Evolutionary conservation across 2,113 vertebrate species (phyloP).

Genomic region (Rynchops niger): DNA sequence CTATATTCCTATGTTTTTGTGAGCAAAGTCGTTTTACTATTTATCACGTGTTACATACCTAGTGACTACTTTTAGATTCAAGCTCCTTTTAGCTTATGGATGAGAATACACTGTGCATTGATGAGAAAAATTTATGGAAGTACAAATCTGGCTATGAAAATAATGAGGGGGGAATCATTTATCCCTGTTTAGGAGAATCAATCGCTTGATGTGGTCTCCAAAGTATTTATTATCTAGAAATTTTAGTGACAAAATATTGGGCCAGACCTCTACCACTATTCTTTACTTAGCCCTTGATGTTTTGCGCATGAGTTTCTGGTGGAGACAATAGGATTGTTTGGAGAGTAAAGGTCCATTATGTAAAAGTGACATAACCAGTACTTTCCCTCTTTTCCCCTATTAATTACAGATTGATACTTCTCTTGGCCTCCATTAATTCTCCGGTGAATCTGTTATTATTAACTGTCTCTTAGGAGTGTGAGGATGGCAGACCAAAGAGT

Average conservation of each 20-base stretch:
- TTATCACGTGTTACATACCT: background rate
- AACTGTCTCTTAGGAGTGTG: background rate
- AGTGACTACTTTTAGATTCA: background rate
- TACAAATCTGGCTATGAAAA: background rate
- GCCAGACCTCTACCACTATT: background rate
- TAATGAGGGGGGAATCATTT: background rate
- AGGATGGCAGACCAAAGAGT: background rate
- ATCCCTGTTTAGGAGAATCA: background rate
- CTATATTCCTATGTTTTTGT: background rate
- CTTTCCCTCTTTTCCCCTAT: background rate
- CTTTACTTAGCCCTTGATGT: background rate
- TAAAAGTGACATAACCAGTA: background rate
- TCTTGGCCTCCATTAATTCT: conserved; percentile 5
- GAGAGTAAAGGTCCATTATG: background rate
- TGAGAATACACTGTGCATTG: background rate
- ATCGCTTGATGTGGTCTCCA: background rate
- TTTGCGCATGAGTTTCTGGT: background rate
- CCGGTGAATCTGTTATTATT: background rate
- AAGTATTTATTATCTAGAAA: background rate
- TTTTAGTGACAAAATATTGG: background rate
- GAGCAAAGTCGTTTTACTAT: background rate
- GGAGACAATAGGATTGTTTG: background rate
- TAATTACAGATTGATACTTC: conserved; percentile 21
- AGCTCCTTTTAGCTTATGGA: background rate
- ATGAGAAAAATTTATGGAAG: background rate